A percentile compares a stretch with the other conserved stretches of the same genome.
These are phyloP conservation scores for Chorisops tibialis DNA, from an alignment of 2,888 invertebrate genomes.

Conservation along the genomic window DNA sequence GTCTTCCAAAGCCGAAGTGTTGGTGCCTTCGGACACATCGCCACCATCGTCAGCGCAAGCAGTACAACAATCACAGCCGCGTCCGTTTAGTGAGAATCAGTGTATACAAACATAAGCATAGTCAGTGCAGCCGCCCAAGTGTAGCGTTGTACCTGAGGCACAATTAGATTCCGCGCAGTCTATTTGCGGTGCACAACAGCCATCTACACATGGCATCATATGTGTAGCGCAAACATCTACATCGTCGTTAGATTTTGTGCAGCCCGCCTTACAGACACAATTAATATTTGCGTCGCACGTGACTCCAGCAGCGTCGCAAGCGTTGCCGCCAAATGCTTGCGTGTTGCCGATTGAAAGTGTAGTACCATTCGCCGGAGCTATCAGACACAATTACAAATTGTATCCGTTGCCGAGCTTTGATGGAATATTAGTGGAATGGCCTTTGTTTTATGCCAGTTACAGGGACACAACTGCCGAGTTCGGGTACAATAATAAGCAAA, in stretches of 20 bases:
- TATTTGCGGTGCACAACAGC: neutral
- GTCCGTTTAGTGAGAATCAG: no score
- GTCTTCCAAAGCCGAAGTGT: neutral
- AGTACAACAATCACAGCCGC: no score
- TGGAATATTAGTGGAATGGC: conserved; percentile 36
- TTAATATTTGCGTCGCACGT: neutral
- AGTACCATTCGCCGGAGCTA: no score
- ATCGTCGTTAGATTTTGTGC: neutral
- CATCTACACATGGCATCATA: neutral
- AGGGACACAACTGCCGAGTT: conserved; percentile 21
- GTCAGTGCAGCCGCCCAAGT: neutral
- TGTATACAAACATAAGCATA: no score
- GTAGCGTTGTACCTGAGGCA: neutral
- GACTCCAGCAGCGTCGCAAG: no score
- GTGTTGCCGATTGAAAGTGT: no score
- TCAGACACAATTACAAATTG: neutral
- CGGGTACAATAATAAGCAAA: conserved; percentile 9
- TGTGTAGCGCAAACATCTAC: neutral
- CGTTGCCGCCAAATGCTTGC: no score
- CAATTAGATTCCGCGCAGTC: neutral
- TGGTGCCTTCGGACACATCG: neutral
- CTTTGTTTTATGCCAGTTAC: conserved; percentile 33
- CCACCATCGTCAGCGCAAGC: neutral
- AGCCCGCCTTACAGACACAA: neutral
- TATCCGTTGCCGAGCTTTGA: conserved; percentile 24